A percentile compares a stretch with the other conserved stretches of the same genome.
Evolutionary conservation across 1,140 invertebrate species (phyloP).

Genomic region (Pogonomyrmex californicus): DNA sequence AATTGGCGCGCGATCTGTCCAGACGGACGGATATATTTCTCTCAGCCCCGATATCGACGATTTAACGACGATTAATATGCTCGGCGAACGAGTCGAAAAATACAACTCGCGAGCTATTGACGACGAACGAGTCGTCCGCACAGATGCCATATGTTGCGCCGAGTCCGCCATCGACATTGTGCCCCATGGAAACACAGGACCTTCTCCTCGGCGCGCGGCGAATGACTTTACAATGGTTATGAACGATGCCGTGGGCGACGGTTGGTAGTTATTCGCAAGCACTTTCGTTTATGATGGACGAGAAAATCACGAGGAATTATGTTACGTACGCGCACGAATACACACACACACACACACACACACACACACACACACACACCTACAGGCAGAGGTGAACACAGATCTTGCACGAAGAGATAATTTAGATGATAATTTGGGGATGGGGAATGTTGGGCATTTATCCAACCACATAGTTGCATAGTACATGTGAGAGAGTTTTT

Average conservation of each 20-base stretch:
- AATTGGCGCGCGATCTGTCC: constrained; percentile 20
- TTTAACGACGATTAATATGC: not conserved
- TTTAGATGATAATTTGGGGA: constrained; percentile 28
- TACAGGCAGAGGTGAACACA: not conserved
- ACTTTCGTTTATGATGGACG: constrained; percentile 23
- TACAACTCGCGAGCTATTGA: not conserved
- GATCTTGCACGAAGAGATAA: constrained; percentile 26
- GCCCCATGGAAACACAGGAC: not conserved
- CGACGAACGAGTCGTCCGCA: not conserved
- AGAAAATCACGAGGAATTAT: not conserved
- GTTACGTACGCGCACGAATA: too few species aligned
- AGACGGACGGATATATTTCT: constrained; percentile 12
- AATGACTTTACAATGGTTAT: constrained; percentile 31
- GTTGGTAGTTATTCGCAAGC: constrained; percentile 15
- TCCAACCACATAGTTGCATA: not conserved
- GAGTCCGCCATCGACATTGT: constrained; percentile 21
- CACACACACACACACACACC: not conserved
- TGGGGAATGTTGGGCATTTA: not conserved
- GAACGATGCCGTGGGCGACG: not conserved
- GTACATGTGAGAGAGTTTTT: not conserved
- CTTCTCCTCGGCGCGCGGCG: not conserved
- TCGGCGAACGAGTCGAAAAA: not conserved
- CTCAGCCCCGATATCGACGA: not conserved
- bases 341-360: too few species aligned
- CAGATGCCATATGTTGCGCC: constrained; percentile 1